Evolutionary conservation across 2,888 invertebrate genomes (phyloP).

Genomic region (Hemicrepidius hirtus): DNA sequence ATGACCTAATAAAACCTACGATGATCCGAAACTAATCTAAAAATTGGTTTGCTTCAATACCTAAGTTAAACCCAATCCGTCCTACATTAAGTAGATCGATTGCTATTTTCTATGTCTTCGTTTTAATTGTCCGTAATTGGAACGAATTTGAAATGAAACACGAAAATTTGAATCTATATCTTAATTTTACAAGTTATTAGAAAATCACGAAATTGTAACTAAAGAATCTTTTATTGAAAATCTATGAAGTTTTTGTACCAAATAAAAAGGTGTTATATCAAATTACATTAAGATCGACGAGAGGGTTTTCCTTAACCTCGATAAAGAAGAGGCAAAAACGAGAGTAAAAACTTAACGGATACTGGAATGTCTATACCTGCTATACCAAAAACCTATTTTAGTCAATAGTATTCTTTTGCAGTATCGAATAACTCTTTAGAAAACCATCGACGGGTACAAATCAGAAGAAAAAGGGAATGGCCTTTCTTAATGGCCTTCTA

Average conservation of each 20-base stretch:
- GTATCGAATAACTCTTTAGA: slow-evolving; percentile 9
- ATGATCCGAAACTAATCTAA: slow-evolving; percentile 10
- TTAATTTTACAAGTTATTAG: too few relatives aligned
- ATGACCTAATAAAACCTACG: slow-evolving; percentile 22
- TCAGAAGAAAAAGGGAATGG: slow-evolving; percentile 7
- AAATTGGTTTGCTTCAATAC: slow-evolving; percentile 7
- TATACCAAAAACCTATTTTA: slow-evolving; percentile 5
- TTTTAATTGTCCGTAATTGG: not conserved
- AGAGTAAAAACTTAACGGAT: not conserved
- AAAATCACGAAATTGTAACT: too few relatives aligned
- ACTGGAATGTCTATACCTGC: not conserved
- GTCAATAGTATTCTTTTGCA: slow-evolving; percentile 8
- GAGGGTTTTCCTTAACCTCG: not conserved
- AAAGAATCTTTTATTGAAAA: too few relatives aligned
- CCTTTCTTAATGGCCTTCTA: slow-evolving; percentile 14
- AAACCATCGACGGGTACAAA: not conserved
- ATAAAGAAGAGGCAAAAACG: not conserved
- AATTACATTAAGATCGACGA: too few relatives aligned
- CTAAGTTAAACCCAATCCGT: not conserved
- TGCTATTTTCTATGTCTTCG: not conserved
- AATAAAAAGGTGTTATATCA: too few relatives aligned
- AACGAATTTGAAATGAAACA: too few relatives aligned
- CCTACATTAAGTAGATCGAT: not conserved
- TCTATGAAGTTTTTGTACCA: too few relatives aligned
- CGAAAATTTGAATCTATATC: too few relatives aligned